Base-by-base conservation (phyloP, 2,113 vertebrate genomes). In the Neodon shergylaensis region DNA sequence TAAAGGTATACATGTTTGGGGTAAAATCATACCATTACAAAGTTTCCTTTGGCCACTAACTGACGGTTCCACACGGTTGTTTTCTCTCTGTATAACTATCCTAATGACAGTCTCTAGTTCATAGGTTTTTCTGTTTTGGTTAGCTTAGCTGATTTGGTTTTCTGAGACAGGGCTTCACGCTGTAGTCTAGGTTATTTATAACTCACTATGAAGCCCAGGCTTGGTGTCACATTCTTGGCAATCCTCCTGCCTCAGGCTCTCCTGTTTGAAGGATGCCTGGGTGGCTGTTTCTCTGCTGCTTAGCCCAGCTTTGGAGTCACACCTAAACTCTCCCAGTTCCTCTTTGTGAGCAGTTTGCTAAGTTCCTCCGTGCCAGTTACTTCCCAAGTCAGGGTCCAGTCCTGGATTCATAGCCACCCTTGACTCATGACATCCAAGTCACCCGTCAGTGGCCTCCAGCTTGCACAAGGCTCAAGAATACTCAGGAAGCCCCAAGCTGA, bases 311-410 rank as follows among this genome's bases (percentile, higher is more conserved):
- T 91, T 49, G 61, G 93, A 93, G 19, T 66, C 33, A 16, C 47
- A n/a, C 26, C 78, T 82, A 74, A 70, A 72, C 52, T 26, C 44
- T 82, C 49, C 84, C 58, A 42, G 9, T 72, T 83, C 42, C 58
- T 24, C n/a, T 79, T 76, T 74, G 42, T 8, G 28, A 49, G 11
- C 7, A 22, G 54, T 82, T 87, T 68, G 74, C 90, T 73, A 44
- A 83, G 22, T 7, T 12, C 14, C 26, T 2, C 1, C 0, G 1
- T 4, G 2, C 4, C 0, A 24, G 31, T 9, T 44, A 31, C 92
- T 88, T 70, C 47, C 58, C 19, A 47, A 33, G 3, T 81, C 58
- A 44, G 31, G 12, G 39, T 83, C 77, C 13, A 4, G 4, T 54
- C 81, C 74, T 31, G 36, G 33, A 78, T 22, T 36, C 14, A 76